Base-by-base conservation (phyloP, 2,797 vertebrate species). In the Schizopygopsis malacanthus region DNA sequence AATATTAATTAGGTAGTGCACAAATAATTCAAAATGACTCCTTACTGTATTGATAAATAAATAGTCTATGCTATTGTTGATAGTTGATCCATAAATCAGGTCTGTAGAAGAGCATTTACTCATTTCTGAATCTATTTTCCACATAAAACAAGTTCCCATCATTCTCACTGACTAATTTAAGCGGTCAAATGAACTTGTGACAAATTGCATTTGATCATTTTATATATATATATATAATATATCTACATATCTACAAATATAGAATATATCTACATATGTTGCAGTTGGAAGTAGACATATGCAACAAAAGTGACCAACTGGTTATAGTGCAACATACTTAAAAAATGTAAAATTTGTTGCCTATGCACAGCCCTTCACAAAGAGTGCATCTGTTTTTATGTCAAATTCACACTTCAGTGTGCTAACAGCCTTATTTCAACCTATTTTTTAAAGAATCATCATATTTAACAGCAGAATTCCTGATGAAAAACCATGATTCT, bases 1-100 rank as follows among this genome's bases (percentile, higher is more conserved):
- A 61, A 61, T 61, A 61, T 43, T 18, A 61, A 61, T 79, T 61
- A 61, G 15, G 77, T 25, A 16, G 7, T 63, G 77, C 39, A 45
- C 39, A 63, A 79, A 61, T 43, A 79, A 79, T 63, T 79, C 39
- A 43, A 59, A 79, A 79, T 79, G 77, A 61, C 5, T 45, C n/a
- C 77, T 79, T 43, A 16, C 22, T 9, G 20, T 79, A 59, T 59
- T 79, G 22, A 59, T 78, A n/a, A 59, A 70, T 70, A 41, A 43
- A 59, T n/a, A 41, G 37, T n/a, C 54, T 9, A 2, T 41, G 12
- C 0, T 28, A 11, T 11, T 56, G 72, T 47, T 28, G 28, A 28
- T 28, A 28, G 47, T 54, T 52, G 28, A 77, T 77, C 75, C 52
- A 59, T 20, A 59, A 43, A 61, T 43, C 37, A 15, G 4, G 22